Conservation (phyloP, 1,140 invertebrate genomes). For the Geopemphigus sp. region DNA sequence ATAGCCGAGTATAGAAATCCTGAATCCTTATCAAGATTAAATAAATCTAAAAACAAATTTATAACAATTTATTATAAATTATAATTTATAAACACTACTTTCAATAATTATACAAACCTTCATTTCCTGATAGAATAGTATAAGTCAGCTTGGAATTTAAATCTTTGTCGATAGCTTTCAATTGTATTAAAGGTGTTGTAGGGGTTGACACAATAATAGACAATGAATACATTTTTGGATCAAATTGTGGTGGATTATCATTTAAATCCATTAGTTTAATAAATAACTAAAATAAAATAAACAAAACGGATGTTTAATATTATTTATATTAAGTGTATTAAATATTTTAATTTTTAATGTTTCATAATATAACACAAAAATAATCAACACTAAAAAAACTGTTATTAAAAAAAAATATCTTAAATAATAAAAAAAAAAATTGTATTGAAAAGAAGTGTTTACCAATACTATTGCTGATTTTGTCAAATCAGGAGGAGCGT, state of each 20-base stretch:
- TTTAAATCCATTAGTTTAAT: constrained; percentile 80
- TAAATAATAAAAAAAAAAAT: neutral
- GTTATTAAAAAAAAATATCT: neutral
- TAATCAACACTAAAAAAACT: neutral
- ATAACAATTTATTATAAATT: neutral
- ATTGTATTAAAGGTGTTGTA: constrained; percentile 74
- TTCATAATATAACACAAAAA: neutral
- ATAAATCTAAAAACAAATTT: constrained; percentile 62
- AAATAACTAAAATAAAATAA: constrained; percentile 60
- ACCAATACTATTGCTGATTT: constrained; percentile 72
- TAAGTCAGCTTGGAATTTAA: constrained; percentile 74
- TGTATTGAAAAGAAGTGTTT: constrained; percentile 53
- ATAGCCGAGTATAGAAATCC: constrained; percentile 76
- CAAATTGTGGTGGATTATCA: constrained; percentile 79
- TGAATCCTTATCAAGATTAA: constrained; percentile 68
- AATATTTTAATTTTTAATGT: neutral
- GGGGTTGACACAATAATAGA: constrained; percentile 80
- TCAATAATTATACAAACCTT: constrained; percentile 58
- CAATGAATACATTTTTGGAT: constrained; percentile 70
- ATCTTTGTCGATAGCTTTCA: constrained; percentile 75
- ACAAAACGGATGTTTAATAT: constrained; percentile 6
- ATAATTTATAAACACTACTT: neutral
- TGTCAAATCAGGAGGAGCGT: constrained; percentile 66
- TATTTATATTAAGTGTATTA: neutral
- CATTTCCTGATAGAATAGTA: constrained; percentile 70